phyloP scores from a whole-genome alignment of 2,113 vertebrate genomes.

The Pipa parva region DNA sequence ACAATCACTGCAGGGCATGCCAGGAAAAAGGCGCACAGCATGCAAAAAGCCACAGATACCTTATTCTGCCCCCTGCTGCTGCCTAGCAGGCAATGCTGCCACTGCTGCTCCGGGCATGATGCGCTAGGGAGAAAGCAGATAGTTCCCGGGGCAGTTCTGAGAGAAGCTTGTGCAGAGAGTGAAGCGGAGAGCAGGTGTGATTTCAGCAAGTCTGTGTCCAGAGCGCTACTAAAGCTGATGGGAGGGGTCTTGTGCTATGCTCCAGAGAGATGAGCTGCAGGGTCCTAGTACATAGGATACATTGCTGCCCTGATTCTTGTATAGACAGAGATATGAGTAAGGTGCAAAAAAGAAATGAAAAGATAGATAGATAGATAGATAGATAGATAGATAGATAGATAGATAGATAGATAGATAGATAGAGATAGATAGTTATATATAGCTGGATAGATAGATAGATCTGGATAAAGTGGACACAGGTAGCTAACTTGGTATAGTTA shows the following conservation, averaged over 20 bases:
- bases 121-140: not conserved
- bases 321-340: not conserved
- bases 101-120: not conserved
- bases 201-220: not conserved
- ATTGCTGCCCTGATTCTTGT: not conserved
- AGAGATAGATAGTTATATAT: not conserved
- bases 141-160: not conserved
- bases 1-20: not conserved
- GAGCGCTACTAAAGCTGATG: not conserved
- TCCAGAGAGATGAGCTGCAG: not conserved
- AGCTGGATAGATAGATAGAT: too few relatives aligned
- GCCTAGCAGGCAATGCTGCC: not conserved
- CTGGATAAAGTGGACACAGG: too few relatives aligned
- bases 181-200: not conserved
- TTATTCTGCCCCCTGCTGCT: not conserved
- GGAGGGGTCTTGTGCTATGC: not conserved
- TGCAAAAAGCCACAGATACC: not conserved
- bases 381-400: not conserved
- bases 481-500: too few relatives aligned
- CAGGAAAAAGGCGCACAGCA: not conserved
- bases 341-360: too few relatives aligned
- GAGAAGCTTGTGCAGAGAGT: not conserved
- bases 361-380: not conserved
- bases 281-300: not conserved
- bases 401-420: too few relatives aligned